Evolutionary conservation across 2,797 vertebrate species (phyloP), one percentile per base, ranked within the genome.

Genomic region (Caiman crocodilus): DNA sequence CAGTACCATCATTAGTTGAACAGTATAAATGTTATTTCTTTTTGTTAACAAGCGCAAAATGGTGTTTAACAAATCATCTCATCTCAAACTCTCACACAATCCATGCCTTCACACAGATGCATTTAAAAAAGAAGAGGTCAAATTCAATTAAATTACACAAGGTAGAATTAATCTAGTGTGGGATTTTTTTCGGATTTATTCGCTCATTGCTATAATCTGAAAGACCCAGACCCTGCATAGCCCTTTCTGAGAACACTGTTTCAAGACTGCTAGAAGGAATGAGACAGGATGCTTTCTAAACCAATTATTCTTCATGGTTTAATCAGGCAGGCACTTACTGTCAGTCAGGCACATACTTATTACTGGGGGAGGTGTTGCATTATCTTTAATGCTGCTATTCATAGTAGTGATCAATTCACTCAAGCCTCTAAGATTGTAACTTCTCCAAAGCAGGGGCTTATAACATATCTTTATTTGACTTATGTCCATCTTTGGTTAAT

Each of bases 261-360:
- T 94, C 57, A 63, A 50, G 90, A 59, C 12, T 69, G 23, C n/a
- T 55, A 61, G 77, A 89, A 69, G 69, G 55, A 81, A 59, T 84
- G 58, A 73, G 76, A 90, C 64, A 89, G 83, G 84, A 15, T 82
- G 14, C 12, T 82, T 90, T 89, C 65, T 71, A 86, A 94, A 82
- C 67, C 80, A 89, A 82, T 92, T 85, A 80, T 75, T 10, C 87
- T 28, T 90, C 89, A 77, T 86, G 81, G 6, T 61, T 86, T 94
- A 67, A 85, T 84, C 61, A 80, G 76, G 42, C 18, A 74, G 21
- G 79, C 12, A 78, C 32, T 84, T 50, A 50, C 42, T 50, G 42
- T 86, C 94, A 67, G 82, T 84, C 61, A 80, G 76, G 42, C 18
- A 74, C 21, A 76, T 12, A 78, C 32, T 84, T 90, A 42, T 56